Evolutionary conservation across 37 sponge, comb jelly and placozoan genomes (phyloP), one percentile per base, ranked within the genome.

Genomic region (Ephydatia muelleri): DNA sequence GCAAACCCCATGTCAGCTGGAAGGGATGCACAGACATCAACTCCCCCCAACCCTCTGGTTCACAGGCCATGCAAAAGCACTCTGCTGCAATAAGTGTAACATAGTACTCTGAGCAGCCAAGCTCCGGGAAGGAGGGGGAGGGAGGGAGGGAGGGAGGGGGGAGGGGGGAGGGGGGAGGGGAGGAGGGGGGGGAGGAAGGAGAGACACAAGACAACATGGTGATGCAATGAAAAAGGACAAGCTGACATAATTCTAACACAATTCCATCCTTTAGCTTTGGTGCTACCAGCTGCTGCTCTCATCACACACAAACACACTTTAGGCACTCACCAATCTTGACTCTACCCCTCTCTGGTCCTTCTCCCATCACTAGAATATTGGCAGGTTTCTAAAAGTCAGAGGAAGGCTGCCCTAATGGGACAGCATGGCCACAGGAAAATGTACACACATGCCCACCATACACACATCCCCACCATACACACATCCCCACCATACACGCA

Each of bases 1-100:
- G 96, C 99, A 92, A 98, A 98, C 22, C 99, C 99, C 99, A 98
- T 98, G 78, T 98, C 99, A 66, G 99, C 96, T 93, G 78, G 5
- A 8, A 22, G 4, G 28, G 26, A 13, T 3, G 29, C 4, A 69
- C 27, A 69, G 29, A 69, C 9, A 69, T 11, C 3, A 69, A 69
- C 9, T 35, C 9, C 5, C 76, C 33, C 5, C 37, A n/a, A 75
- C 33, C 5, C 3, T 75, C 25, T 34, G 76, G 27, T 25, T 5
- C 29, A 4, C 27, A 26, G 27, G 3, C 29, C 29, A 6, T 30
- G 70, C 70, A 69, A 69, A 23, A 65, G 16, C 67, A 65, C 21
- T 65, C 21, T 65, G 67, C 67, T 65, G n/a, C n/a, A n/a, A n/a
- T n/a, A n/a, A n/a, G n/a, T n/a, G n/a, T n/a, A n/a, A n/a, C n/a